phyloP scores from a whole-genome alignment of 1,140 invertebrate species.

The Cotesia vestalis region DNA sequence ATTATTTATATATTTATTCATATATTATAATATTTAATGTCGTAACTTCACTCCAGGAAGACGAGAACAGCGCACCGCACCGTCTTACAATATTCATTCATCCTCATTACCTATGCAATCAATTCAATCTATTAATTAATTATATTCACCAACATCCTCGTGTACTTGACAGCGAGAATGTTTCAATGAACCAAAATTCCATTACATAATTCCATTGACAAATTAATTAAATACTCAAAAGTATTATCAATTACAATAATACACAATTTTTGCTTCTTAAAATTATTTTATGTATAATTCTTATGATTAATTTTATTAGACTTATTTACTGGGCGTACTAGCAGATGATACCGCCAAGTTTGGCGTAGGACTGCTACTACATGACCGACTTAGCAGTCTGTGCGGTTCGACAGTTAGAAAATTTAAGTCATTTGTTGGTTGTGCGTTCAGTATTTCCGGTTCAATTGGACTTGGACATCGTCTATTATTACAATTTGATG shows the following conservation, averaged over 20 bases:
- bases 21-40: slow-evolving; percentile 1
- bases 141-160: neutral
- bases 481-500: slow-evolving; percentile 47
- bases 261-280: neutral
- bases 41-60: slow-evolving; percentile 20
- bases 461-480: slow-evolving; percentile 51
- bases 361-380: slow-evolving; percentile 66
- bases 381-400: slow-evolving; percentile 62
- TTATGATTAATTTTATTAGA: neutral
- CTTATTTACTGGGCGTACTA: slow-evolving; percentile 47
- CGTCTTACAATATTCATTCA: slow-evolving; percentile 13
- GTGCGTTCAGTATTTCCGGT: slow-evolving; percentile 48
- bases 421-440: slow-evolving; percentile 45
- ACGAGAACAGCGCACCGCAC: slow-evolving; percentile 24
- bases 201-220: no score
- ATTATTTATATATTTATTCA: neutral
- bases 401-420: slow-evolving; percentile 56
- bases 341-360: slow-evolving; percentile 44
- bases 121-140: slow-evolving; percentile 1
- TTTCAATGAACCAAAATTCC: no score
- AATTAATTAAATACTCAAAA: no score
- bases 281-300: neutral
- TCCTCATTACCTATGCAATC: neutral
- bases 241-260: slow-evolving; percentile 10
- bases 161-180: neutral